Evolutionary conservation across 2,888 invertebrate species (phyloP), one percentile per base, ranked within the genome.

Genomic region (Xanthorhoe spadicearia): DNA sequence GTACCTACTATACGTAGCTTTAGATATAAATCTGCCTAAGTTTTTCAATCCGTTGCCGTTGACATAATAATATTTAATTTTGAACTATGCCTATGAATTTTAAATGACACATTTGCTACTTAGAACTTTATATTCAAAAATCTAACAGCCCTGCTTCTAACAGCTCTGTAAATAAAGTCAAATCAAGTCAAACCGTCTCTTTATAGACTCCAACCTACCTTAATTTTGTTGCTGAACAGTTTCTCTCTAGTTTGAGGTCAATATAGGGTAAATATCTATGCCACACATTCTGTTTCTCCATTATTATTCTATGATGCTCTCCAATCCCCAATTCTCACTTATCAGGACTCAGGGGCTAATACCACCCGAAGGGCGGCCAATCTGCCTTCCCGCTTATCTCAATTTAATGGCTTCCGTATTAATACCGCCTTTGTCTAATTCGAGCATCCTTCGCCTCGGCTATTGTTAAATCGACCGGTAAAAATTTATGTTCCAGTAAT

Each of bases 371-470:
- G 91, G 92, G 90, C 86, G 85, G 83, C 91, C 91, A 91, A 92
- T 92, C 90, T 92, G 90, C 90, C 86, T 83, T 79, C 77, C 63
- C 68, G 64, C 64, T 92, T 92, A 93, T 93, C 92, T 91, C 90
- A 89, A 92, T 92, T 92, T 92, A 92, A 92, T 93, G 92, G 91
- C 86, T 90, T 90, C 89, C 89, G 90, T 89, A 91, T 91, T 92
- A 91, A 90, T 92, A 86, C 92, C 87, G 90, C 84, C 86, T 92
- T 92, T 91, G 92, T 91, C 90, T 91, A 92, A 90, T 92, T 92
- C 88, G 82, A 84, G 86, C 84, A 83, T 86, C 79, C 84, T 83
- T 80, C 76, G 81, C 78, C 75, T 77, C 74, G 81, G 83, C 83
- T 79, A 85, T 86, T 90, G 90, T 86, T 89, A 83, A 90, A 90